These are phyloP conservation scores for Varanus salvator DNA, from an alignment of 2,113 vertebrate species.

Conservation along the genomic window DNA sequence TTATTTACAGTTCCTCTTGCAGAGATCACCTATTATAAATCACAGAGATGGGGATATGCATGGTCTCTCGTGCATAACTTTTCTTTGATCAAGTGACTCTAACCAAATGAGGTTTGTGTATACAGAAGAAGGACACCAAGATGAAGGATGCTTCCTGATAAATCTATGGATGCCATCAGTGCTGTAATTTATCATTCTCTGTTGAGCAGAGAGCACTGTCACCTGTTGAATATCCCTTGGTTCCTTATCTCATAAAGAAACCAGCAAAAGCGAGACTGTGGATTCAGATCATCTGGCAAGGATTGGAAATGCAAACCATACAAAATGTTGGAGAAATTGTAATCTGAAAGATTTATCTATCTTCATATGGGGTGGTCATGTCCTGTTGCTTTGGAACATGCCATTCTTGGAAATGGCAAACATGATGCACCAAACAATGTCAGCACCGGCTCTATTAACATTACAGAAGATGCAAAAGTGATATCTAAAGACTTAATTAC, in stretches of 20 bases:
- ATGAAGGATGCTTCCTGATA: not conserved
- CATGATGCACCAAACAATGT: too few relatives aligned
- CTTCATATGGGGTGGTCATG: too few relatives aligned
- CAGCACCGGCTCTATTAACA: too few relatives aligned
- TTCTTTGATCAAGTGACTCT: constrained; percentile 54
- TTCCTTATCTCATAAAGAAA: not conserved
- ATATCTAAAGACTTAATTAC: too few relatives aligned
- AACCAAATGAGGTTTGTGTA: constrained; percentile 47
- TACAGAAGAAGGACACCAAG: not conserved
- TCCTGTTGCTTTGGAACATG: too few relatives aligned
- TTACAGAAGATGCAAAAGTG: too few relatives aligned
- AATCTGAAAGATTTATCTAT: too few relatives aligned
- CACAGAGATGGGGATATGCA: constrained; percentile 44
- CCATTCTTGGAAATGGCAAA: too few relatives aligned
- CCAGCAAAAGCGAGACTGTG: not conserved
- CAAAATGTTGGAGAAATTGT: too few relatives aligned
- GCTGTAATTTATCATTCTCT: not conserved
- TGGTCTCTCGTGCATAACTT: constrained; percentile 56
- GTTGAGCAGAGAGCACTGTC: not conserved
- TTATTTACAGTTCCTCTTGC: constrained; percentile 51
- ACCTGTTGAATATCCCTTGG: not conserved
- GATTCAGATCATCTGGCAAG: too few relatives aligned
- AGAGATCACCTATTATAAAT: constrained; percentile 64
- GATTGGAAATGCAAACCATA: too few relatives aligned
- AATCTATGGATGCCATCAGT: not conserved